Conservation (phyloP, 2,888 invertebrate genomes). For the Sarcophaga rosellei region DNA sequence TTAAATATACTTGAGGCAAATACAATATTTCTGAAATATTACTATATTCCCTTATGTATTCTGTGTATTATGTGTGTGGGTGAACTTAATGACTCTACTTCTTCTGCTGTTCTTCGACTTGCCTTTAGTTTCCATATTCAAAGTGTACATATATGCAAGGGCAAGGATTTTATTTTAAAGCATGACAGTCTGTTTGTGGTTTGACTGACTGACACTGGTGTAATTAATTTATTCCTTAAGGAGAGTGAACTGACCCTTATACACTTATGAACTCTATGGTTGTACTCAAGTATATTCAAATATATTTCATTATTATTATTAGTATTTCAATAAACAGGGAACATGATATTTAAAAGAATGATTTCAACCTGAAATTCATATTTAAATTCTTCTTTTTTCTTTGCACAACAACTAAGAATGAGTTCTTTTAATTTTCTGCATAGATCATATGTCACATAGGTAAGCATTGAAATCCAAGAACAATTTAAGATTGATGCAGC, state of each 20-base stretch:
- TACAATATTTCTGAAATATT: background rate
- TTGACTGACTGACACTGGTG: background rate
- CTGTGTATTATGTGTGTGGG: background rate
- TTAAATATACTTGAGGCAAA: background rate
- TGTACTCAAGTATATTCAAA: background rate
- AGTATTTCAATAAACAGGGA: background rate
- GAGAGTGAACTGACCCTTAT: background rate
- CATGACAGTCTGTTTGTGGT: constrained; percentile 5
- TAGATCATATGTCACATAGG: too few species aligned
- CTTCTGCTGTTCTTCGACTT: background rate
- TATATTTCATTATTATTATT: background rate
- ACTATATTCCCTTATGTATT: background rate
- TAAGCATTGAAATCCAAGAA: too few species aligned
- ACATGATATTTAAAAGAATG: too few species aligned
- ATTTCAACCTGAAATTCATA: too few species aligned
- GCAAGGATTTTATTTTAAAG: background rate
- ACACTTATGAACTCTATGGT: background rate
- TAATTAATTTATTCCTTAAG: constrained; percentile 1
- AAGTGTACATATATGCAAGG: background rate
- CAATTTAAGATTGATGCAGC: too few species aligned
- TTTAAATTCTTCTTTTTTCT: too few species aligned
- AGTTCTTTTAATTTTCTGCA: too few species aligned
- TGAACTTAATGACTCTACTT: constrained; percentile 42
- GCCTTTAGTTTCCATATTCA: background rate
- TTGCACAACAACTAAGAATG: too few species aligned